A percentile compares a stretch with the other conserved stretches of the same genome.
Conservation (phyloP, 2,888 invertebrate species). For the Halocaridina rubra region DNA sequence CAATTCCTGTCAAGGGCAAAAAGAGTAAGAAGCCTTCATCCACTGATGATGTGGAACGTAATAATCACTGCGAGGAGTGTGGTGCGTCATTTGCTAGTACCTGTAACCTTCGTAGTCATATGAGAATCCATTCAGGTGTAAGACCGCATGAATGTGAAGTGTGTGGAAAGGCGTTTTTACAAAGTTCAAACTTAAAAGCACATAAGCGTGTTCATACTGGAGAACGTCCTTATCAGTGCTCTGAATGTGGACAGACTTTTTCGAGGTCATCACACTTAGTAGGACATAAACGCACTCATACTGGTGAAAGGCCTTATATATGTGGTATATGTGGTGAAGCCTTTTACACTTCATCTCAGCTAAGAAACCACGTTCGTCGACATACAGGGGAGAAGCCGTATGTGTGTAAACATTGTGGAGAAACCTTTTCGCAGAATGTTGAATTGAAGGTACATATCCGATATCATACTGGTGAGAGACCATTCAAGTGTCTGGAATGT, state of each 20-base stretch:
- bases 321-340: constrained; percentile 60
- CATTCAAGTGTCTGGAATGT: constrained; percentile 59
- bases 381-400: constrained; percentile 63
- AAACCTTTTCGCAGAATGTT: constrained; percentile 52
- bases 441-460: constrained; percentile 52
- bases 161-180: constrained; percentile 61
- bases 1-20: background rate
- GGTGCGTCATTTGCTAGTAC: constrained; percentile 58
- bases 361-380: constrained; percentile 61
- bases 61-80: constrained; percentile 53
- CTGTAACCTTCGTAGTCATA: constrained; percentile 60
- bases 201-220: constrained; percentile 62
- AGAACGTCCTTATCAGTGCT: constrained; percentile 59
- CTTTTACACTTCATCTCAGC: constrained; percentile 59
- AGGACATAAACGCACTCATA: constrained; percentile 62
- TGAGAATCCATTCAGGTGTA: constrained; percentile 60
- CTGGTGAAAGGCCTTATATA: constrained; percentile 62
- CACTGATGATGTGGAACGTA: constrained; percentile 44
- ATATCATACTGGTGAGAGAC: constrained; percentile 58
- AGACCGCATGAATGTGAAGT: constrained; percentile 60
- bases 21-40: constrained; percentile 20
- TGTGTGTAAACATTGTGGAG: constrained; percentile 46
- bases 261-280: constrained; percentile 62
- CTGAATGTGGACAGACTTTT: constrained; percentile 62
- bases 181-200: constrained; percentile 62